phyloP scores from a whole-genome alignment of 2,888 invertebrate genomes.

The Trichogramma evanescens region DNA sequence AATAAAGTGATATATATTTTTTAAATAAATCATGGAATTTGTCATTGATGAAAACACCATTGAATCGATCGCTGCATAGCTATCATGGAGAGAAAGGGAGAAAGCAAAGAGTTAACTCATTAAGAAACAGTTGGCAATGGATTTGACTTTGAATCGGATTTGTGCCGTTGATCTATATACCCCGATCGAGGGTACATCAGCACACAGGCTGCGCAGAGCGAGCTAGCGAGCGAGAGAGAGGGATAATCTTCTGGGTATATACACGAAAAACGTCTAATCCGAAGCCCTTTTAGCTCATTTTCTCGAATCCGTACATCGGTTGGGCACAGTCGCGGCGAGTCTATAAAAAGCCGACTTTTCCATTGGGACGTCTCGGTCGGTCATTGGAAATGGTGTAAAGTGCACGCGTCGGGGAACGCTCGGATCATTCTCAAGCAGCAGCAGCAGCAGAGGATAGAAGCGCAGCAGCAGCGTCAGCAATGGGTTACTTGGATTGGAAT shows the following conservation, averaged over 20 bases:
- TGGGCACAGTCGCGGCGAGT: background rate
- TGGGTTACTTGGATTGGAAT: conserved; percentile 25
- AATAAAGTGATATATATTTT: too few species aligned
- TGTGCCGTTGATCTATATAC: conserved; percentile 10
- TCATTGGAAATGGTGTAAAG: too few species aligned
- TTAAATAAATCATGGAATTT: too few species aligned
- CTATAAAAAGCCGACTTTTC: background rate
- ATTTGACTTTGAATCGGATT: conserved; percentile 37
- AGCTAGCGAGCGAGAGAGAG: conserved; percentile 26
- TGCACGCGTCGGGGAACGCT: too few species aligned
- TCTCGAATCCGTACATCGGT: background rate
- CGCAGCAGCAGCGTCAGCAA: conserved; percentile 4
- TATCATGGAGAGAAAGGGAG: too few species aligned
- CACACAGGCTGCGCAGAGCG: conserved; percentile 29
- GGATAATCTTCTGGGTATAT: conserved; percentile 36
- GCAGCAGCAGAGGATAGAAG: conserved; percentile 14
- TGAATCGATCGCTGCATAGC: too few species aligned
- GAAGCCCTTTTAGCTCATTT: conserved; percentile 33
- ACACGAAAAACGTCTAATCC: conserved; percentile 29
- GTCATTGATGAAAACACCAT: too few species aligned
- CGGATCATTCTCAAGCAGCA: too few species aligned
- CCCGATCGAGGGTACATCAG: too few species aligned
- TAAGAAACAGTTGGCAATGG: conserved; percentile 25
- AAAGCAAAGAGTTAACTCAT: too few species aligned
- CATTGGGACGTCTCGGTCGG: background rate